Percentiles rank a stretch among this genome's conserved stretches.
These are phyloP conservation scores for Callyntrura guangdongensis DNA, from an alignment of 2,888 invertebrate species.

Conservation along the genomic window DNA sequence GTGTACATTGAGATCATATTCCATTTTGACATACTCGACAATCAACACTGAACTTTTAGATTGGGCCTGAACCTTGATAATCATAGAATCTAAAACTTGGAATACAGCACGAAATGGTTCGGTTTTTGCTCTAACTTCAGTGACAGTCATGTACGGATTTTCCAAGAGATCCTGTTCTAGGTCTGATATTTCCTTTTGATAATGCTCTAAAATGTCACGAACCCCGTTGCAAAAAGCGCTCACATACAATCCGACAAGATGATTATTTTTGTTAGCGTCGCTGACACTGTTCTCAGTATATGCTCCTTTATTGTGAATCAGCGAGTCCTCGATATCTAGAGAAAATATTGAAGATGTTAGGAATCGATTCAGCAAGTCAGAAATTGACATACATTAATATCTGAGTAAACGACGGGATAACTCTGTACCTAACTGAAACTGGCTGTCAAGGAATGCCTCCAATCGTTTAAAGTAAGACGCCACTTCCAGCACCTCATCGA, in stretches of 20 bases:
- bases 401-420: background rate
- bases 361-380: too few species aligned
- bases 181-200: constrained; percentile 76
- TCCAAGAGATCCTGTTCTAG: constrained; percentile 82
- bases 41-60: constrained; percentile 80
- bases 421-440: constrained; percentile 42
- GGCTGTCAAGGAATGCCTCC: constrained; percentile 77
- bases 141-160: constrained; percentile 82
- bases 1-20: constrained; percentile 83
- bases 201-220: constrained; percentile 79
- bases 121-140: constrained; percentile 76
- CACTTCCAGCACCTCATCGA: constrained; percentile 82
- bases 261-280: constrained; percentile 37
- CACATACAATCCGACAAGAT: constrained; percentile 78
- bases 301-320: background rate
- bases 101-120: constrained; percentile 82
- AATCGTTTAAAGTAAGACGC: constrained; percentile 81
- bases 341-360: background rate
- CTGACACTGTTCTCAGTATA: background rate
- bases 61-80: constrained; percentile 77
- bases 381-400: background rate
- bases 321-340: constrained; percentile 10
- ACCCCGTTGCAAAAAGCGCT: constrained; percentile 82
- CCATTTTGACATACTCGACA: constrained; percentile 83
- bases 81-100: constrained; percentile 72